A percentile compares a stretch with the other conserved stretches of the same genome.
Evolutionary conservation across 2,797 vertebrate species (phyloP).

Genomic region (Gadopsis marmoratus): DNA sequence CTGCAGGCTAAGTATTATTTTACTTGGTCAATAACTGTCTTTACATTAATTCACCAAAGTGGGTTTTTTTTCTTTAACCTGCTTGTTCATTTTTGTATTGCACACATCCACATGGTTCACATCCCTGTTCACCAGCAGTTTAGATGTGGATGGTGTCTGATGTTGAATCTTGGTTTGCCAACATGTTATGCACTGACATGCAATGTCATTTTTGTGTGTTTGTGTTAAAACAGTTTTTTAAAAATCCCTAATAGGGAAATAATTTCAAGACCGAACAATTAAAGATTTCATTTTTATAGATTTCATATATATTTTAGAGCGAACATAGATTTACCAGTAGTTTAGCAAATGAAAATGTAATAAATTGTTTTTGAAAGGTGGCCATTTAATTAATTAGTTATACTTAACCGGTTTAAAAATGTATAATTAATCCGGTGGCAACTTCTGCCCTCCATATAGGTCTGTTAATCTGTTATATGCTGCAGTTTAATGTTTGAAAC

Average conservation of each 20-base stretch:
- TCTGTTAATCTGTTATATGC: neutral
- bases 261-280: neutral
- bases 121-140: neutral
- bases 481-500: neutral
- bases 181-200: neutral
- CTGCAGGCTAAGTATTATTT: too few species aligned
- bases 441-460: neutral
- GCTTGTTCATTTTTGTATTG: neutral
- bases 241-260: neutral
- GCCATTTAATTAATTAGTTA: neutral
- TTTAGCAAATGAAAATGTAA: neutral
- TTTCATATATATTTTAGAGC: neutral
- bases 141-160: neutral
- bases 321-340: neutral
- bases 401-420: neutral
- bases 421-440: neutral
- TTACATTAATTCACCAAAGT: neutral
- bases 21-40: too few species aligned
- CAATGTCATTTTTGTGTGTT: neutral
- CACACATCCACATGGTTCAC: neutral
- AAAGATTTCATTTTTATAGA: neutral
- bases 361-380: neutral
- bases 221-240: neutral
- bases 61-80: neutral
- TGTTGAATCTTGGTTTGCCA: neutral